Conservation (phyloP, 2,113 vertebrate genomes). For the Pimephales promelas region DNA sequence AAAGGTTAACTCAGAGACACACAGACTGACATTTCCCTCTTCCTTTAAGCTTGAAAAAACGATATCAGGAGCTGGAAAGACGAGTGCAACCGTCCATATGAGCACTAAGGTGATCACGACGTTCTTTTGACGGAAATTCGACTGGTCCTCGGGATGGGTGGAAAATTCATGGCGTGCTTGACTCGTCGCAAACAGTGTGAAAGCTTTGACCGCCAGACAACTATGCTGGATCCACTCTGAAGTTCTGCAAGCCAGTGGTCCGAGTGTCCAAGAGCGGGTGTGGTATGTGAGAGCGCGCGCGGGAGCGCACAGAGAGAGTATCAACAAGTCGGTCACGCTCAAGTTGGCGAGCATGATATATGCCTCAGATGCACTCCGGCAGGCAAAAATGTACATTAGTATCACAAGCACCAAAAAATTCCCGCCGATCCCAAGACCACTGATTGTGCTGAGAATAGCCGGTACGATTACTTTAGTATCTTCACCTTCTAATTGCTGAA, state of each 20-base stretch:
- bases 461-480: slow-evolving; percentile 70
- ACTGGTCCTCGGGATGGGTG: slow-evolving; percentile 42
- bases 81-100: slow-evolving; percentile 66
- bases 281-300: slow-evolving; percentile 75
- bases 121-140: slow-evolving; percentile 58
- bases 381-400: slow-evolving; percentile 69
- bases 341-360: slow-evolving; percentile 72
- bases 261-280: slow-evolving; percentile 76
- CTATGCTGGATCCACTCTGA: slow-evolving; percentile 81
- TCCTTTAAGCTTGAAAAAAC: slow-evolving; percentile 69
- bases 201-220: slow-evolving; percentile 76
- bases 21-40: slow-evolving; percentile 54
- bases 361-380: slow-evolving; percentile 67
- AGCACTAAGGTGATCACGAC: slow-evolving; percentile 62
- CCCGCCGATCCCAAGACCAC: slow-evolving; percentile 71
- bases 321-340: slow-evolving; percentile 72
- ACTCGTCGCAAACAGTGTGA: slow-evolving; percentile 73
- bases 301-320: slow-evolving; percentile 74
- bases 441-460: slow-evolving; percentile 70
- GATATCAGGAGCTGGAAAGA: slow-evolving; percentile 74
- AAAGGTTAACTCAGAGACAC: slow-evolving; percentile 66
- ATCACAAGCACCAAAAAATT: slow-evolving; percentile 75
- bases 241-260: slow-evolving; percentile 73
- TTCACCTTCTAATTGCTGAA: slow-evolving; percentile 69
- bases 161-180: slow-evolving; percentile 68